phyloP scores from a whole-genome alignment of 2,797 vertebrate genomes.

The Aythya fuligula region DNA sequence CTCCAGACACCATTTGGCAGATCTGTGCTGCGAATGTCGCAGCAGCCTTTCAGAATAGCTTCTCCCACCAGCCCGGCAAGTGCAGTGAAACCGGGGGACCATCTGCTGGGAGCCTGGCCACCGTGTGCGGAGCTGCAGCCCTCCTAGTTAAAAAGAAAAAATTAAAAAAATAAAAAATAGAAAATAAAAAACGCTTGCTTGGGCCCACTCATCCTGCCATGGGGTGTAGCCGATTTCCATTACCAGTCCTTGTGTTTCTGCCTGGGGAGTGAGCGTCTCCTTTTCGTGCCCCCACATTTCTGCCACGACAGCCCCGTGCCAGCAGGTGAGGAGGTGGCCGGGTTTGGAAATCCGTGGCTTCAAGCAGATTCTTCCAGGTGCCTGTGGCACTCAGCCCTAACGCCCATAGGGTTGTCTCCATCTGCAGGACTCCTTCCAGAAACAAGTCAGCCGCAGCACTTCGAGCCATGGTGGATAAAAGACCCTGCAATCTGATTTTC shows the following conservation, averaged over 20 bases:
- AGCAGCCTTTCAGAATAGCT: slow-evolving; percentile 63
- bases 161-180: too few species aligned
- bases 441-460: background rate
- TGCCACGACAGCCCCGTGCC: fast-evolving
- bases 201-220: background rate
- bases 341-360: background rate
- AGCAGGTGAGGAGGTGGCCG: background rate
- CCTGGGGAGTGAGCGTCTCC: fast-evolving
- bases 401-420: background rate
- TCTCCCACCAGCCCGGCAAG: slow-evolving; percentile 64
- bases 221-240: background rate
- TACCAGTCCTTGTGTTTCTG: background rate
- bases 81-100: slow-evolving; percentile 3
- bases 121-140: background rate
- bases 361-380: background rate
- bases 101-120: slow-evolving; percentile 10
- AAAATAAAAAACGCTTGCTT: background rate
- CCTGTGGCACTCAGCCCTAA: background rate
- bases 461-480: background rate
- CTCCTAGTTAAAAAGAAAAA: background rate
- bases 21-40: slow-evolving; percentile 70
- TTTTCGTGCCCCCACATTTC: background rate
- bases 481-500: background rate
- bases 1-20: slow-evolving; percentile 62
- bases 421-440: background rate